Evolutionary conservation across 1,140 invertebrate species (phyloP), one percentile per base, ranked within the genome.

Genomic region (Drosophila navojoa): DNA sequence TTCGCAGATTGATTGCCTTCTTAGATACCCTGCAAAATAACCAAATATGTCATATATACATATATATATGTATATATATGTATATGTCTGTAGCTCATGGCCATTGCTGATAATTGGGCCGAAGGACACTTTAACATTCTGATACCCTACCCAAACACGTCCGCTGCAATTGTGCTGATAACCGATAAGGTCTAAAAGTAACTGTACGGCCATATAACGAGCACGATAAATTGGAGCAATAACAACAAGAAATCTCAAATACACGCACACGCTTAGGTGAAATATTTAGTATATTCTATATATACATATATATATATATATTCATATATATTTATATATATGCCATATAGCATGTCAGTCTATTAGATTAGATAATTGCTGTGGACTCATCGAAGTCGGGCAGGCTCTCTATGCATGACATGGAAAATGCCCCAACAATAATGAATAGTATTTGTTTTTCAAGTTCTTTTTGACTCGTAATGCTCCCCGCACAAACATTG

Each of bases 121-220:
- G 70, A 72, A 72, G 63, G 70, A 72, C 70, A 22, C 54, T 19
- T 27, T 22, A 47, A 42, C 45, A 38, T 47, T 22, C 29, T 32
- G 45, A 44, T 19, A 27, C 7, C 35, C 45, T 22, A 42, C 4
- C 54, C 40, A 27, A 42, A 22, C 35, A 38, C 10, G 10, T 38
- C 35, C 35, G 11, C 10, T 52, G 61, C 53, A 61, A 61, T 45
- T 45, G 69, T 52, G 71, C 71, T 73, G 71, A 73, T 73, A 73
- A 73, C 71, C 71, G 71, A 73, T 73, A 73, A 73, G 49, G 49
- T 19, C 5, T n/a, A 25, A 50, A 69, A 38, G 35, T 69, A 69
- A 68, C 64, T 67, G 55, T 40, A 58, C 63, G 7, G 29, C 49
- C 11, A 54, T 62, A 70, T 62, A 70, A 53, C 40, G 32, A 29